Conservation (phyloP, 2,113 vertebrate genomes). For the Buteo buteo region DNA sequence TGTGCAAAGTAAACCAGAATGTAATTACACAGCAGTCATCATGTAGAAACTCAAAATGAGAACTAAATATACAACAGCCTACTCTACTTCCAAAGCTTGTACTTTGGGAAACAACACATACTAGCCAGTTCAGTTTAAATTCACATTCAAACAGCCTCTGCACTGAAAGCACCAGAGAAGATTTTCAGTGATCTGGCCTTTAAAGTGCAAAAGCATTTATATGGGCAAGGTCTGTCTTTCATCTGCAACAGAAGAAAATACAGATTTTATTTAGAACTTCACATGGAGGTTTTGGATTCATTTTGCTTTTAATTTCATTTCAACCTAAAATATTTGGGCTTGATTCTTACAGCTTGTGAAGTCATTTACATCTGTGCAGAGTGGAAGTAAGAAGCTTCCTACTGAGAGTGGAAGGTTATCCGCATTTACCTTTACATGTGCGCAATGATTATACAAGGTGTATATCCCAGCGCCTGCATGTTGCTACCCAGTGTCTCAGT, state of each 20-base stretch:
- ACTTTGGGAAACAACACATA: fast-evolving
- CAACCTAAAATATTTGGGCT: neutral
- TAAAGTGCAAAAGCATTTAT: neutral
- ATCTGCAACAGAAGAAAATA: neutral
- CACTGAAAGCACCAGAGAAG: neutral
- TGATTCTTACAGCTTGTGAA: neutral
- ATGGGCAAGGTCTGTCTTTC: neutral
- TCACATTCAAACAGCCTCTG: neutral
- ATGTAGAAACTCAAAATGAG: neutral
- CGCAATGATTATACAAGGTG: too few relatives aligned
- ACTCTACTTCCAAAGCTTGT: neutral
- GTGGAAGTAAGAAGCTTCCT: neutral
- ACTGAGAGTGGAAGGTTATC: neutral
- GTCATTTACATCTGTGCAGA: neutral
- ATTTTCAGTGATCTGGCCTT: neutral
- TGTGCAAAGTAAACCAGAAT: neutral
- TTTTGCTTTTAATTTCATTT: neutral
- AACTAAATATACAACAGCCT: neutral
- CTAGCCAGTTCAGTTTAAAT: neutral
- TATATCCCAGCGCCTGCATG: neutral
- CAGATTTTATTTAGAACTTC: neutral
- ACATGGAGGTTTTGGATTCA: neutral
- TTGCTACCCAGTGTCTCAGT: neutral
- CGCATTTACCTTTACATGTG: neutral
- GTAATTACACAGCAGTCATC: neutral